Evolutionary conservation across 2,113 vertebrate species (phyloP).

Genomic region (Apodemus sylvaticus): DNA sequence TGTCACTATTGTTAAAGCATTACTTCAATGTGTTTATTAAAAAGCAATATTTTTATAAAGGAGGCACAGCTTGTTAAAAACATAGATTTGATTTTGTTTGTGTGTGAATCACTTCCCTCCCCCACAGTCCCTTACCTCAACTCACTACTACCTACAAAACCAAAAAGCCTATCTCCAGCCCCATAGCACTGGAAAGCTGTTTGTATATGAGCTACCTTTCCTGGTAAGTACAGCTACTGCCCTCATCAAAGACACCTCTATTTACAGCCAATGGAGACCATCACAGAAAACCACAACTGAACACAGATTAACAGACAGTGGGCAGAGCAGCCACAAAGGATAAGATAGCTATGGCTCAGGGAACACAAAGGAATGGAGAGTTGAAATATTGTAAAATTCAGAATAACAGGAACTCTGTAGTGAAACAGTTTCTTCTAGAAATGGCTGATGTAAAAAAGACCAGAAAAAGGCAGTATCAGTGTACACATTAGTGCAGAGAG

Average conservation of each 20-base stretch:
- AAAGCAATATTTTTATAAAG: background rate
- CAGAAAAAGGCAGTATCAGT: background rate
- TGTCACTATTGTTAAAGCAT: slow-evolving; percentile 23
- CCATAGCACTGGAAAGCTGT: background rate
- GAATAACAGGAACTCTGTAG: background rate
- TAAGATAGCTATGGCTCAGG: background rate
- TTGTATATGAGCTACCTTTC: background rate
- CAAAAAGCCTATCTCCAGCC: background rate
- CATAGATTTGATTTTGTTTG: background rate
- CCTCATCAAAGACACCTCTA: background rate
- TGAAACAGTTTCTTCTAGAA: background rate
- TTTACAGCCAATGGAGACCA: background rate
- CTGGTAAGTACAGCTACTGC: background rate
- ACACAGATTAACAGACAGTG: background rate
- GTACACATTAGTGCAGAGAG: background rate
- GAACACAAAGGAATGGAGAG: background rate
- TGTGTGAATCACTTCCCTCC: background rate
- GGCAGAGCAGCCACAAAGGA: background rate
- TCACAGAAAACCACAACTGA: background rate
- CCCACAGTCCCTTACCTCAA: background rate
- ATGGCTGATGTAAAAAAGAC: background rate
- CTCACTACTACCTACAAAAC: background rate
- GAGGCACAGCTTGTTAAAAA: background rate
- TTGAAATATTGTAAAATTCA: background rate
- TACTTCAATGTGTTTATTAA: background rate